Evolutionary conservation across 2,113 vertebrate species (phyloP).

Genomic region (Ciconia boyciana): DNA sequence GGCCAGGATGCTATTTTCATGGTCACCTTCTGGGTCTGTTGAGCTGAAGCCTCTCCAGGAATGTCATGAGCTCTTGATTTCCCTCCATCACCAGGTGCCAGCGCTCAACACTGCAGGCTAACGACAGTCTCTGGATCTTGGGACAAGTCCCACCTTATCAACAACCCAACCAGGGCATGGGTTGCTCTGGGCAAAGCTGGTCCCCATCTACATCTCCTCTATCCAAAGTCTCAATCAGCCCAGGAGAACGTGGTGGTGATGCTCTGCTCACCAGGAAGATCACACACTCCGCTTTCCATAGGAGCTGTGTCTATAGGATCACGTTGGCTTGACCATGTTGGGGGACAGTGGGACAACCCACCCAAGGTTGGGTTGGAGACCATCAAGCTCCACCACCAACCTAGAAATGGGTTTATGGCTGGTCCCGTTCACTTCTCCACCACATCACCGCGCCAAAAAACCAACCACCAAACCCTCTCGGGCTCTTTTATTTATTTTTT

Average conservation of each 20-base stretch:
- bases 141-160: not conserved
- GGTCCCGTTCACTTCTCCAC: not conserved
- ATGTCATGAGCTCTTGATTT: not conserved
- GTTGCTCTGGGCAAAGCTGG: not conserved
- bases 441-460: not conserved
- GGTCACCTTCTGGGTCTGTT: not conserved
- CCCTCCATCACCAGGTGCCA: not conserved
- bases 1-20: not conserved
- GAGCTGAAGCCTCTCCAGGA: not conserved
- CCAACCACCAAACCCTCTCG: not conserved
- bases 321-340: fast-evolving
- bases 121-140: fast-evolving
- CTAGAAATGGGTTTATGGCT: not conserved
- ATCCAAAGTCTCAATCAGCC: not conserved
- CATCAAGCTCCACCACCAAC: not conserved
- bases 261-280: not conserved
- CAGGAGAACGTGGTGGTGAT: not conserved
- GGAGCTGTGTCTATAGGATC: not conserved
- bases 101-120: fast-evolving
- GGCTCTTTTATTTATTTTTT: slow-evolving; percentile 39
- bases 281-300: not conserved
- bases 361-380: not conserved
- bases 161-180: not conserved
- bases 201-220: not conserved
- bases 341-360: not conserved